A percentile compares a stretch with the other conserved stretches of the same genome.
Evolutionary conservation across 2,888 invertebrate genomes (phyloP).

Genomic region (Polymixis lichenea): DNA sequence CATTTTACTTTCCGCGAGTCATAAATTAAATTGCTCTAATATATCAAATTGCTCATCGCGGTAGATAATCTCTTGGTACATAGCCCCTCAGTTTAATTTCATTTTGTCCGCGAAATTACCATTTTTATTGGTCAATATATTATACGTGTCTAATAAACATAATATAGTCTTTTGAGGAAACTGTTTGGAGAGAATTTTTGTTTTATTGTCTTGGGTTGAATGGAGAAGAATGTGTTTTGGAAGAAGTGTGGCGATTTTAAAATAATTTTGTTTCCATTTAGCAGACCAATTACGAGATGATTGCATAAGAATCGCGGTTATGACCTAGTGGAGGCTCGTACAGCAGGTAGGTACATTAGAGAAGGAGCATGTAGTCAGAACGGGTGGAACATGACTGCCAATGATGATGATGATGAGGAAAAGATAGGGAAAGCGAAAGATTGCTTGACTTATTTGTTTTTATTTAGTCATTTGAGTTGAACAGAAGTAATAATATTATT

Average conservation of each 20-base stretch:
- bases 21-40: constrained; percentile 65
- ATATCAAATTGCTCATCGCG: constrained; percentile 63
- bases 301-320: too few relatives aligned
- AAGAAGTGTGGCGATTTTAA: not conserved
- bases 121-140: constrained; percentile 68
- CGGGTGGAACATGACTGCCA: too few relatives aligned
- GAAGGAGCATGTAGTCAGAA: too few relatives aligned
- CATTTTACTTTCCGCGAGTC: constrained; percentile 43
- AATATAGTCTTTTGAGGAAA: constrained; percentile 48
- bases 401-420: too few relatives aligned
- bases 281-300: too few relatives aligned
- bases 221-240: constrained; percentile 11
- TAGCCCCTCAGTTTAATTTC: constrained; percentile 63
- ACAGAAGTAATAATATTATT: too few relatives aligned
- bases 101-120: constrained; percentile 65
- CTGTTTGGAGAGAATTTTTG: constrained; percentile 34
- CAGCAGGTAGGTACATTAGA: too few relatives aligned
- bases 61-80: constrained; percentile 61
- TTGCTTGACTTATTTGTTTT: too few relatives aligned
- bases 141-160: constrained; percentile 60
- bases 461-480: too few relatives aligned
- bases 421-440: too few relatives aligned
- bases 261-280: not conserved
- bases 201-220: constrained; percentile 33
- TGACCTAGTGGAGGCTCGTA: too few relatives aligned